Percentiles rank a stretch among this genome's conserved stretches.
Evolutionary conservation across 2,797 vertebrate genomes (phyloP).

Genomic region (Rhadinocentrus ornatus): DNA sequence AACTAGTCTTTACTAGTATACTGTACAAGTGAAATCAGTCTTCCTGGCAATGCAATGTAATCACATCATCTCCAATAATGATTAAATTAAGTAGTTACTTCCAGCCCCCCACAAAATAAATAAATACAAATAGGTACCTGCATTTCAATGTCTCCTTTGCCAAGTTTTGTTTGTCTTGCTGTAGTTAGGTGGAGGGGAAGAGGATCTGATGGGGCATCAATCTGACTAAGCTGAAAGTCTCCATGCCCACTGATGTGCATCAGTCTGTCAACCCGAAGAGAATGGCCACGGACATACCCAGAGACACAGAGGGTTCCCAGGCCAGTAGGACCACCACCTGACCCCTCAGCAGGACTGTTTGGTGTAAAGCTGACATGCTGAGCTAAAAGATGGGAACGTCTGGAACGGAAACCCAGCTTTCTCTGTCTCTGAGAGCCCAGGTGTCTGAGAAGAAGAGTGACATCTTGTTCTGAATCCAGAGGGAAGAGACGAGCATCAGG

Average conservation of each 20-base stretch:
- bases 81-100: neutral
- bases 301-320: constrained; percentile 92
- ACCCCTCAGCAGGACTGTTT: constrained; percentile 49
- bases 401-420: constrained; percentile 89
- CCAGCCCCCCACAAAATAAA: no score
- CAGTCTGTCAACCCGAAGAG: constrained; percentile 87
- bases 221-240: constrained; percentile 94
- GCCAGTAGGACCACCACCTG: constrained; percentile 61
- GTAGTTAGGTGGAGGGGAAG: constrained; percentile 82
- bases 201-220: constrained; percentile 90
- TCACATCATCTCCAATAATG: neutral
- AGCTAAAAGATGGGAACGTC: constrained; percentile 88
- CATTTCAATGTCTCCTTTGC: constrained; percentile 83
- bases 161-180: constrained; percentile 71
- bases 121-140: constrained; percentile 70
- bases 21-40: neutral
- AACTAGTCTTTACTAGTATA: neutral
- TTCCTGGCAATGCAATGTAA: neutral
- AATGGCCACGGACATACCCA: constrained; percentile 90
- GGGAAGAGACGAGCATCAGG: constrained; percentile 88
- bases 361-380: constrained; percentile 84
- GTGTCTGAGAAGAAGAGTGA: constrained; percentile 87
- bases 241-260: constrained; percentile 93
- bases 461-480: constrained; percentile 89
- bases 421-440: constrained; percentile 90